Evolutionary conservation across 2,113 vertebrate species (phyloP).

Genomic region (Protobothrops mucrosquamatus): DNA sequence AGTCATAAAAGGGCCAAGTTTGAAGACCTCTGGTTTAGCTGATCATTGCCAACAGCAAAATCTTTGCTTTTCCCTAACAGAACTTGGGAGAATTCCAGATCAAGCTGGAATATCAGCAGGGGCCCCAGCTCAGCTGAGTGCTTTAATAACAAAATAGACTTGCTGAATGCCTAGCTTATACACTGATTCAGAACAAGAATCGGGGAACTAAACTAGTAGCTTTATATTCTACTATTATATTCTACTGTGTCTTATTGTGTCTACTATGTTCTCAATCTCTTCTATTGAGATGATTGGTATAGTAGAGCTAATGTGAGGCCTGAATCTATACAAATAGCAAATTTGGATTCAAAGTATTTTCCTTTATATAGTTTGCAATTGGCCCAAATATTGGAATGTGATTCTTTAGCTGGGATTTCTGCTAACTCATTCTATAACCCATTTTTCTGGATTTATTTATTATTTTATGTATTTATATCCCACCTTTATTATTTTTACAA

Average conservation of each 20-base stretch:
- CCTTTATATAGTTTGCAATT: not conserved
- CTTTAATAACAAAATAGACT: not conserved
- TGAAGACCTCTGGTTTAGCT: not conserved
- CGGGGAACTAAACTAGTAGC: not conserved
- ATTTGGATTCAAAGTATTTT: not conserved
- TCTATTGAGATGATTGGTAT: not conserved
- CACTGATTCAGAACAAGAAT: not conserved
- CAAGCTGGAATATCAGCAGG: not conserved
- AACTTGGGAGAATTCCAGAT: not conserved
- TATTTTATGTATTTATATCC: not conserved
- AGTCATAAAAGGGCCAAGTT: too few species aligned
- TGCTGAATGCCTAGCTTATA: not conserved
- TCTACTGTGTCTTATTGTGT: not conserved
- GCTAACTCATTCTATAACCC: not conserved
- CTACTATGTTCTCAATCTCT: not conserved
- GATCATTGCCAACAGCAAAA: not conserved
- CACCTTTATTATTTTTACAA: not conserved
- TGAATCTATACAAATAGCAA: not conserved
- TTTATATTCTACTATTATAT: not conserved
- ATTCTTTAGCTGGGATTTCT: not conserved
- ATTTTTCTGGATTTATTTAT: not conserved
- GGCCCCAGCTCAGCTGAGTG: not conserved
- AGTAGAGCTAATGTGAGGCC: not conserved
- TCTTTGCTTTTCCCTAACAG: not conserved
- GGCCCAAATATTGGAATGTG: not conserved